phyloP scores from a whole-genome alignment of 2,113 vertebrate species.

The Corythoichthys haematopterus region DNA sequence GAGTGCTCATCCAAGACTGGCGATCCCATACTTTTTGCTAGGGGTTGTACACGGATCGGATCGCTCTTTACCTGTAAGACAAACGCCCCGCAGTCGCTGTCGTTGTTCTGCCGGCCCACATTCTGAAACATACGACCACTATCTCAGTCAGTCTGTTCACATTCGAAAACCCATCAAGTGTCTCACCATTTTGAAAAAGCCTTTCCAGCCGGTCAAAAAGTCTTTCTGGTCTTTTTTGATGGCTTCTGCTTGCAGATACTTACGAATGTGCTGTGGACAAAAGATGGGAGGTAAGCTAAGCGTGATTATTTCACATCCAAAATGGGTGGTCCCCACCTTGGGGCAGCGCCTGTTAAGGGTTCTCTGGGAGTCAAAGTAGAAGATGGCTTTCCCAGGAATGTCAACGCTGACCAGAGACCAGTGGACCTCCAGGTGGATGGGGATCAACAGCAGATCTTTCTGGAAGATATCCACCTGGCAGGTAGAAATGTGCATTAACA shows the following conservation, averaged over 20 bases:
- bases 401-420: constrained; percentile 90
- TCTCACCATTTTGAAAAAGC: constrained; percentile 89
- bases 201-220: constrained; percentile 84
- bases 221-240: constrained; percentile 83
- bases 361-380: constrained; percentile 89
- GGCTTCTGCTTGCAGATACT: constrained; percentile 88
- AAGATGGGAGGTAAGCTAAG: too few relatives aligned
- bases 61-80: constrained; percentile 82
- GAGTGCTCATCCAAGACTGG: too few relatives aligned
- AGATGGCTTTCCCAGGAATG: constrained; percentile 79
- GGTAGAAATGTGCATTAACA: background rate
- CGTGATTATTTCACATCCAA: too few relatives aligned
- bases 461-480: constrained; percentile 88
- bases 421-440: constrained; percentile 90
- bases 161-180: background rate
- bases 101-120: constrained; percentile 88
- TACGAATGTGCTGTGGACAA: constrained; percentile 81
- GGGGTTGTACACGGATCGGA: too few relatives aligned
- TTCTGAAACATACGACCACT: constrained; percentile 72
- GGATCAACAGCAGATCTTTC: constrained; percentile 86
- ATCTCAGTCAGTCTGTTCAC: background rate
- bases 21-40: too few relatives aligned
- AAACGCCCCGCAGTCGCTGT: constrained; percentile 90
- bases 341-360: constrained; percentile 89
- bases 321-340: constrained; percentile 68